A percentile compares a stretch with the other conserved stretches of the same genome.
Conservation (phyloP, 2,113 vertebrate species). For the Poecile atricapillus region DNA sequence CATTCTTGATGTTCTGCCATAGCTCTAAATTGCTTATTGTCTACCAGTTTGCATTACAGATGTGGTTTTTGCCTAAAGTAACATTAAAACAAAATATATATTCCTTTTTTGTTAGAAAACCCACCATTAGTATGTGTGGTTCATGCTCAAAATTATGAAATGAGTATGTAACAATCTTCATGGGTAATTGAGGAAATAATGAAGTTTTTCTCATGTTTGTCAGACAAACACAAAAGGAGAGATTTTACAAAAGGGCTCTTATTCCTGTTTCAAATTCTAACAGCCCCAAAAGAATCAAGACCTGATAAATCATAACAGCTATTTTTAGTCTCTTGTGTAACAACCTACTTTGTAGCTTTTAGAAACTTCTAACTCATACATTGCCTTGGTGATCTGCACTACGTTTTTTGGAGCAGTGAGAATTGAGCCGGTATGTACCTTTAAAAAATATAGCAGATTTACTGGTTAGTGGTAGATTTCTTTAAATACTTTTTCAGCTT, state of each 20-base stretch:
- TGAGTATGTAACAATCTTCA: background rate
- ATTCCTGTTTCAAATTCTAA: slow-evolving; percentile 29
- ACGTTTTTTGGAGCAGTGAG: background rate
- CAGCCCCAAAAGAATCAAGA: slow-evolving; percentile 8
- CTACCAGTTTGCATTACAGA: slow-evolving; percentile 46
- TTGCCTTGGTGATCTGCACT: background rate
- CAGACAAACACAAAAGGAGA: background rate
- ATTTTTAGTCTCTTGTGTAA: slow-evolving; percentile 39
- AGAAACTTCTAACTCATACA: slow-evolving; percentile 20
- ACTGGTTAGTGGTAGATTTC: background rate
- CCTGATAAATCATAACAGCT: slow-evolving; percentile 32
- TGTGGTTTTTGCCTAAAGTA: slow-evolving; percentile 49
- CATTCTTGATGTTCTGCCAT: slow-evolving; percentile 39
- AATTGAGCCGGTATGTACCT: background rate
- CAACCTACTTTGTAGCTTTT: slow-evolving; percentile 32
- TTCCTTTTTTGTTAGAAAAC: background rate
- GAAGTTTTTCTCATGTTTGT: background rate
- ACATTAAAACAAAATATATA: slow-evolving; percentile 32
- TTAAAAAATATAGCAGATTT: background rate
- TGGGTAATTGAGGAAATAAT: background rate
- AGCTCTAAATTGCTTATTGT: slow-evolving; percentile 51
- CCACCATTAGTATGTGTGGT: background rate
- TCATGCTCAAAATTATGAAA: slow-evolving; percentile 9
- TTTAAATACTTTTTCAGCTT: background rate
- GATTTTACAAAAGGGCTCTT: slow-evolving; percentile 23